Evolutionary conservation across 1,140 invertebrate species (phyloP).

Genomic region (Ceratina japonica): DNA sequence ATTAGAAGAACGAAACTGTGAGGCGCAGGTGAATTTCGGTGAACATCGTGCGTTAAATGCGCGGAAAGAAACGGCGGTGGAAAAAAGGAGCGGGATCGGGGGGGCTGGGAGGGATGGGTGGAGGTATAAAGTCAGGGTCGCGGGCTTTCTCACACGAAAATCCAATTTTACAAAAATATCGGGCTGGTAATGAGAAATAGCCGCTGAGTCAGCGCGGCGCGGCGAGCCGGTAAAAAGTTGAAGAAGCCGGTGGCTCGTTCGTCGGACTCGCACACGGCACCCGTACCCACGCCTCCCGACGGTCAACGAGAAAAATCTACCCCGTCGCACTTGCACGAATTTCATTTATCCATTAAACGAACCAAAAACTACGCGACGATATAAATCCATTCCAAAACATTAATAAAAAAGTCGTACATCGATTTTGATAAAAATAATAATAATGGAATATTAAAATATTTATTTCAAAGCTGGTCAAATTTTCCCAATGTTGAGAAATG

Average conservation of each 20-base stretch:
- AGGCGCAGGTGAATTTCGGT: neutral
- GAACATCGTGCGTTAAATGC: slow-evolving; percentile 1
- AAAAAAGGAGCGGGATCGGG: slow-evolving; percentile 2
- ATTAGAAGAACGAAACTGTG: no score
- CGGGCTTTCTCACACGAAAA: slow-evolving; percentile 67
- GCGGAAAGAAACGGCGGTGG: slow-evolving; percentile 5
- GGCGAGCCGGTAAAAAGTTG: slow-evolving; percentile 59
- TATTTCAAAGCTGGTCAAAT: no score
- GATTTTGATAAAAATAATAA: no score
- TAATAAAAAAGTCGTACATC: no score
- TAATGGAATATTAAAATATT: no score
- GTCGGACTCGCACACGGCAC: slow-evolving; percentile 43
- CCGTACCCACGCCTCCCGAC: slow-evolving; percentile 52
- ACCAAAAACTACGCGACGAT: no score
- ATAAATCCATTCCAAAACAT: no score
- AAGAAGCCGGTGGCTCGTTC: slow-evolving; percentile 60
- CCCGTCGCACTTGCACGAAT: slow-evolving; percentile 36
- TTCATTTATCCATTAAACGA: no score
- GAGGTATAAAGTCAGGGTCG: slow-evolving; percentile 41
- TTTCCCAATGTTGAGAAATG: no score
- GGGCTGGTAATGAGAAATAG: slow-evolving; percentile 68
- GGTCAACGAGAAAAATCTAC: slow-evolving; percentile 65
- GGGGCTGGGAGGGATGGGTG: slow-evolving; percentile 20
- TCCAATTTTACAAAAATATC: slow-evolving; percentile 71
- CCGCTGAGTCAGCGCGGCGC: slow-evolving; percentile 60